phyloP scores from a whole-genome alignment of 2,113 vertebrate species.

The Crotophaga sulcirostris region DNA sequence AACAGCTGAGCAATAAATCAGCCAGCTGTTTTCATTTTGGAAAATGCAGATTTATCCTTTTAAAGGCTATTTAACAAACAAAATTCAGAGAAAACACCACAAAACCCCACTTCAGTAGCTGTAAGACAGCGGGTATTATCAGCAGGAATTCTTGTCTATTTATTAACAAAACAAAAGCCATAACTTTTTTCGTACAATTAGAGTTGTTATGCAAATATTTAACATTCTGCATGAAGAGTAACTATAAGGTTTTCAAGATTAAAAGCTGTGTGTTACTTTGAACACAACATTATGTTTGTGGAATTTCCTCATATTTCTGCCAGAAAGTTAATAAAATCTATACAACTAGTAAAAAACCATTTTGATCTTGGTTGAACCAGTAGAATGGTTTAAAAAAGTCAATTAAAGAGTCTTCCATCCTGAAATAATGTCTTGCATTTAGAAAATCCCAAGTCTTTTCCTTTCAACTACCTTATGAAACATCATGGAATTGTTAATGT shows the following conservation, averaged over 20 bases:
- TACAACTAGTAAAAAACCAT: not conserved
- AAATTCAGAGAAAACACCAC: not conserved
- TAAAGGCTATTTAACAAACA: not conserved
- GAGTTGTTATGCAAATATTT: not conserved
- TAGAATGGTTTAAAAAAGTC: not conserved
- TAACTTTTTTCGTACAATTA: not conserved
- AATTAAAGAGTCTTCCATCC: not conserved
- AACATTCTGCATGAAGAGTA: not conserved
- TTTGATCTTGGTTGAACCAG: not conserved
- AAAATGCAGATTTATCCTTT: not conserved
- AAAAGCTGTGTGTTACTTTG: not conserved
- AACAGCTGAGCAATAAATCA: not conserved
- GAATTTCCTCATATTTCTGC: not conserved
- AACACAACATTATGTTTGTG: not conserved
- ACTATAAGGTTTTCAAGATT: not conserved
- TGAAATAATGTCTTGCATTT: not conserved
- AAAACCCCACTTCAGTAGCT: not conserved
- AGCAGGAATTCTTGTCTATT: not conserved
- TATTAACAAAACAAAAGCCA: not conserved
- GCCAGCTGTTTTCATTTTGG: not conserved
- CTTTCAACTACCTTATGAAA: not conserved
- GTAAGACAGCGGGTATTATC: not conserved
- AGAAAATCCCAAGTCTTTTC: not conserved
- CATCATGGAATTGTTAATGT: not conserved
- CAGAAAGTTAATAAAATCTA: not conserved